A percentile compares a stretch with the other conserved stretches of the same genome.
Conservation (phyloP, 2,113 vertebrate species). For the Anser cygnoides region DNA sequence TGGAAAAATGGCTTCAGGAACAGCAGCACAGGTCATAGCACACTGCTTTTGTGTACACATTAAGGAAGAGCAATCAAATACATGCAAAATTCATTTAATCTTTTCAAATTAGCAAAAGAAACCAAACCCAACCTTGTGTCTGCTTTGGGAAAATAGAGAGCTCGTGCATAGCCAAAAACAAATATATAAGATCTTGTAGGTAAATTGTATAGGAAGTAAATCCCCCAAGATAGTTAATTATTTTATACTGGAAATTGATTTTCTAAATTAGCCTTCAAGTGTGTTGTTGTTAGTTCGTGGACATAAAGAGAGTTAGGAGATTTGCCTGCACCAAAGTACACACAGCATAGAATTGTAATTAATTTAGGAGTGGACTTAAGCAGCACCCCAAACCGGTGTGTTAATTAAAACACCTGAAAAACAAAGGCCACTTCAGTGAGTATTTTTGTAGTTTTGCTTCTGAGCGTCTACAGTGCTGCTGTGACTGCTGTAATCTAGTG, state of each 20-base stretch:
- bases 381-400: not conserved
- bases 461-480: not conserved
- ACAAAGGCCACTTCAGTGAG: not conserved
- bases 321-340: slow-evolving; percentile 12
- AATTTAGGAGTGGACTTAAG: slow-evolving; percentile 23
- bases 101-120: not conserved
- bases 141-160: not conserved
- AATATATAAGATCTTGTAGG: not conserved
- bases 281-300: not conserved
- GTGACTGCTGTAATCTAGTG: slow-evolving; percentile 35
- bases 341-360: not conserved
- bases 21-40: not conserved
- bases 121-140: not conserved
- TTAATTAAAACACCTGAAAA: slow-evolving; percentile 40
- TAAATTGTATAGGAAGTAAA: not conserved
- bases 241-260: not conserved
- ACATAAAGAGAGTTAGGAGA: not conserved
- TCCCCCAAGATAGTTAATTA: not conserved
- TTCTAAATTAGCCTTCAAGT: slow-evolving; percentile 3
- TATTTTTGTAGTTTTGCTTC: not conserved
- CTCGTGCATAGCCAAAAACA: not conserved
- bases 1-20: not conserved
- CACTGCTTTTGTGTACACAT: not conserved
- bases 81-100: not conserved
- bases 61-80: not conserved